phyloP scores from a whole-genome alignment of 2,113 vertebrate genomes.

The Ciconia stormi region DNA sequence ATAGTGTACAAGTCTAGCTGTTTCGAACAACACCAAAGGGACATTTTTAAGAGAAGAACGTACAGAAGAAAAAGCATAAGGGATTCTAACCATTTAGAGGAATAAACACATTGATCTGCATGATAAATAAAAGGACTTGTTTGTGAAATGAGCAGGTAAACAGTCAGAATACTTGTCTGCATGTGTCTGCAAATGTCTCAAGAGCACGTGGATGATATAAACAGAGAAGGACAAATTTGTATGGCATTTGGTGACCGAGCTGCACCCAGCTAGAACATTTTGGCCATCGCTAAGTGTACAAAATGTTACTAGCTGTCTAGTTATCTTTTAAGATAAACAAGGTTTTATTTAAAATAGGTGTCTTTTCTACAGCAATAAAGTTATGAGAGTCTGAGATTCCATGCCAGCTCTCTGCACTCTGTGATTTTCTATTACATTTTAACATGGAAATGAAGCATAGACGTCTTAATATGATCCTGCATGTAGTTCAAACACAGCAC shows the following conservation, averaged over 20 bases:
- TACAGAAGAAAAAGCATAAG: not conserved
- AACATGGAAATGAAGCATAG: not conserved
- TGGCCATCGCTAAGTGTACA: accelerated
- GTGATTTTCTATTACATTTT: not conserved
- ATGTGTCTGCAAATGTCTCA: not conserved
- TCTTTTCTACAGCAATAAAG: not conserved
- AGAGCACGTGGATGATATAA: not conserved
- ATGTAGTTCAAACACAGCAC: not conserved
- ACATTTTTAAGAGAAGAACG: not conserved
- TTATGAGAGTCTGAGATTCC: not conserved
- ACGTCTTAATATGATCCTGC: not conserved
- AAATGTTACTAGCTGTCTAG: not conserved
- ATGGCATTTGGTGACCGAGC: not conserved
- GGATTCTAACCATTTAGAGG: not conserved
- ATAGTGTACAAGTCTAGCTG: not conserved
- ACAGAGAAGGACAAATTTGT: not conserved
- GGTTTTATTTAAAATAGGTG: not conserved
- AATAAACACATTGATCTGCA: not conserved
- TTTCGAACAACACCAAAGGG: not conserved
- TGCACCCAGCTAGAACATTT: not conserved
- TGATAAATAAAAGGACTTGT: not conserved
- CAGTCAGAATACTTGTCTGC: not conserved
- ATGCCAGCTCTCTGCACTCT: not conserved
- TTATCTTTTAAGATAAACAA: not conserved
- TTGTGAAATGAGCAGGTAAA: not conserved